phyloP scores from a whole-genome alignment of 2,888 invertebrate species.

The Lacanobia wlatinum region DNA sequence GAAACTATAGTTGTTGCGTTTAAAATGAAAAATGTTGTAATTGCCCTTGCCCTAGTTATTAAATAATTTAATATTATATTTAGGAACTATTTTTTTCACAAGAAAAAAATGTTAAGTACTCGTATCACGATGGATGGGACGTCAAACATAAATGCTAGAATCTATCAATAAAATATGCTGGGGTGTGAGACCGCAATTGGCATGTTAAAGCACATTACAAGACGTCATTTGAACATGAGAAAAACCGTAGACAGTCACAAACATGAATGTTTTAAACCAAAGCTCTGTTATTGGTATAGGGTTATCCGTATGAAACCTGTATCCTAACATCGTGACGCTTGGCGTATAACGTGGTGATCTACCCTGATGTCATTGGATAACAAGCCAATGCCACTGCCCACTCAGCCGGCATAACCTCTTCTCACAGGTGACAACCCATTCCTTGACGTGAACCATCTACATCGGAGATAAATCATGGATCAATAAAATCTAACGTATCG shows the following conservation, averaged over 20 bases:
- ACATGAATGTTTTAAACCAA: no score
- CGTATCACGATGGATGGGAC: not conserved
- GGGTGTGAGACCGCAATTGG: not conserved
- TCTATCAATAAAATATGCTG: not conserved
- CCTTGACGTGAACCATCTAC: conserved; percentile 8
- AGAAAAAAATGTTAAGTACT: not conserved
- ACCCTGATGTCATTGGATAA: conserved; percentile 42
- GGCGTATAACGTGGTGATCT: conserved; percentile 29
- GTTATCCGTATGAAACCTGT: conserved; percentile 11
- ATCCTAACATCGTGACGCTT: conserved; percentile 17
- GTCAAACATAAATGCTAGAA: not conserved
- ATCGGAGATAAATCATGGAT: conserved; percentile 16
- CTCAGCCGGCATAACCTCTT: conserved; percentile 49
- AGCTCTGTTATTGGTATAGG: not conserved
- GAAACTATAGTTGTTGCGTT: not conserved
- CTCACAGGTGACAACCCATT: conserved; percentile 27
- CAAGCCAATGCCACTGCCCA: conserved; percentile 16
- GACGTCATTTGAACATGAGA: not conserved
- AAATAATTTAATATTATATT: no score
- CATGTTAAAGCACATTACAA: not conserved
- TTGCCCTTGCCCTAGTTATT: no score
- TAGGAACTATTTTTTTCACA: not conserved
- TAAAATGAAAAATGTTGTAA: not conserved
- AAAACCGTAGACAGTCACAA: not conserved
- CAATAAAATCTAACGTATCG: not conserved